These are phyloP conservation scores for Ptychadena robeensis DNA, from an alignment of 2,797 vertebrate species.

Conservation along the genomic window DNA sequence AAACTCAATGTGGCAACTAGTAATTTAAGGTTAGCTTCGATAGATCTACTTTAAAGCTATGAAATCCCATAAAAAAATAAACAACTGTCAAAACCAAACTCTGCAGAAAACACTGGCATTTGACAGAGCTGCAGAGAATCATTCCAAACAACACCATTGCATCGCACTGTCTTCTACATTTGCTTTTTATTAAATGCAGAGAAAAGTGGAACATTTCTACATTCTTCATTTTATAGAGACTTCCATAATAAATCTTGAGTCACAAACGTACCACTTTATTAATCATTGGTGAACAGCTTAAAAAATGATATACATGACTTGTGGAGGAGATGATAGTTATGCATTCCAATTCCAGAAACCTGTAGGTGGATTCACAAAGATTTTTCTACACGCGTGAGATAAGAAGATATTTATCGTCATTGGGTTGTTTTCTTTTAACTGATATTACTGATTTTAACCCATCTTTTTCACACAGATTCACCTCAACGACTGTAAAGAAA, in stretches of 20 bases:
- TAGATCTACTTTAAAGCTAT: constrained; percentile 23
- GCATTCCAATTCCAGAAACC: constrained; percentile 5
- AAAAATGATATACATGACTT: constrained; percentile 12
- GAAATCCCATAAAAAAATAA: constrained; percentile 22
- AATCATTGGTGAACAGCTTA: constrained; percentile 18
- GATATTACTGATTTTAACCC: too few species aligned
- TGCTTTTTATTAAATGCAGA: neutral
- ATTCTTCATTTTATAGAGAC: neutral
- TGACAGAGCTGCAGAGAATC: neutral
- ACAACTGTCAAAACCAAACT: constrained; percentile 24
- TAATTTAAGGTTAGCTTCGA: constrained; percentile 18
- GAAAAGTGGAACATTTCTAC: neutral
- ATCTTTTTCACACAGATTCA: too few species aligned
- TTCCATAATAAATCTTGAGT: constrained; percentile 5
- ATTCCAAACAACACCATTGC: constrained; percentile 6
- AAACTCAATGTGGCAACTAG: constrained; percentile 18
- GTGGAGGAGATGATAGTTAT: constrained; percentile 15
- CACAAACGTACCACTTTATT: constrained; percentile 22
- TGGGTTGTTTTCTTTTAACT: too few species aligned
- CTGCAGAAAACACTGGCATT: constrained; percentile 19
- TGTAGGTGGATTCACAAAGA: constrained; percentile 40
- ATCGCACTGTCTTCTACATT: neutral
- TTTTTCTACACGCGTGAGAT: constrained; percentile 1
- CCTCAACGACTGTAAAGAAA: too few species aligned
- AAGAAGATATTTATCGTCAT: constrained; percentile 13